Percentiles rank a stretch among this genome's conserved stretches.
Conservation (phyloP, 1,140 invertebrate genomes). For the Micrasema minimum region DNA sequence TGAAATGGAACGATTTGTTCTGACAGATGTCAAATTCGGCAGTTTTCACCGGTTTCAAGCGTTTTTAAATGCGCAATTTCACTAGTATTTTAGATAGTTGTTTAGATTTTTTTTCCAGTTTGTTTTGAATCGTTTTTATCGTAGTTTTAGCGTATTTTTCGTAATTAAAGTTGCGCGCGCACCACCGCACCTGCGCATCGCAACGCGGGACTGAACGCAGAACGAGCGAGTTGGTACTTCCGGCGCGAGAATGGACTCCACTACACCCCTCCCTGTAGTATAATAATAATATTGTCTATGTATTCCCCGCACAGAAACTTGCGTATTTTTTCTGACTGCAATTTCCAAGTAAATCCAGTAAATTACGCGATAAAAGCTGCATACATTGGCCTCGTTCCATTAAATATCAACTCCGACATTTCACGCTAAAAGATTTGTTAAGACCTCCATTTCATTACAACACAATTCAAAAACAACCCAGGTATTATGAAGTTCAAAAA, state of each 20-base stretch:
- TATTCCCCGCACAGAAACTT: no score
- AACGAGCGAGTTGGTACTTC: background rate
- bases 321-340: no score
- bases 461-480: no score
- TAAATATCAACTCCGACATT: no score
- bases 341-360: no score
- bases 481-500: no score
- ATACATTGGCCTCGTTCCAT: no score
- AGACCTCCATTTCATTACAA: no score
- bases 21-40: background rate
- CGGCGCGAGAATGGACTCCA: background rate
- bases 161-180: constrained; percentile 37
- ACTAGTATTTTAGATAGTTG: background rate
- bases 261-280: constrained; percentile 29
- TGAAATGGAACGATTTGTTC: background rate
- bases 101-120: background rate
- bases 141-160: constrained; percentile 8
- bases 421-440: no score
- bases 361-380: no score
- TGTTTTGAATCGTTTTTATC: constrained; percentile 31
- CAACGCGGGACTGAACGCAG: constrained; percentile 35
- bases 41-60: background rate
- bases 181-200: constrained; percentile 43
- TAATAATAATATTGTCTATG: no score
- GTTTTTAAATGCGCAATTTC: background rate